phyloP scores from a whole-genome alignment of 2,797 vertebrate species.

The Oophaga sylvatica region DNA sequence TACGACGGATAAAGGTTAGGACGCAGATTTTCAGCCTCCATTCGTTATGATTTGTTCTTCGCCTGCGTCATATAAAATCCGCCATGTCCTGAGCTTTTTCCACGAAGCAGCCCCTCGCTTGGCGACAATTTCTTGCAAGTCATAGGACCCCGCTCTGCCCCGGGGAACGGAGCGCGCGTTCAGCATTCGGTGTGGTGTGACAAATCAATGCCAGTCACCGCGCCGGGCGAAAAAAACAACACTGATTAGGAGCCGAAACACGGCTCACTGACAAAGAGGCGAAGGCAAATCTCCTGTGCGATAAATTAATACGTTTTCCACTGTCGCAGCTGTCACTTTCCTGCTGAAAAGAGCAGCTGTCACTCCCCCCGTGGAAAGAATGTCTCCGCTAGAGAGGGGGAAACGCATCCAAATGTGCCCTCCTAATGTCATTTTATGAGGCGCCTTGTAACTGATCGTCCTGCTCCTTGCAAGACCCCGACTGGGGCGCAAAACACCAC shows the following conservation, averaged over 20 bases:
- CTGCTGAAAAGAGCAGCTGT: conserved; percentile 50
- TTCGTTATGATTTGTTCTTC: no score
- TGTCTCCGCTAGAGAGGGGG: not conserved
- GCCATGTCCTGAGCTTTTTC: not conserved
- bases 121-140: conserved; percentile 5
- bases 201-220: not conserved
- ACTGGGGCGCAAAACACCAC: not conserved
- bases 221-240: not conserved
- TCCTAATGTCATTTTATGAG: not conserved
- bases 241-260: conserved; percentile 17
- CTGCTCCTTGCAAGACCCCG: not conserved
- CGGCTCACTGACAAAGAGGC: conserved; percentile 14
- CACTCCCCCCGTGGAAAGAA: conserved; percentile 48
- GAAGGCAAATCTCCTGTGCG: conserved; percentile 29
- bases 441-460: not conserved
- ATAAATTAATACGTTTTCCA: conserved; percentile 44
- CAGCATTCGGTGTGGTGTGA: not conserved
- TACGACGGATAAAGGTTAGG: no score
- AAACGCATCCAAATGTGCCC: not conserved
- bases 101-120: not conserved
- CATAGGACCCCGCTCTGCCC: not conserved
- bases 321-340: conserved; percentile 28
- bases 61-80: not conserved
- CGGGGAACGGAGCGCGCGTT: not conserved
- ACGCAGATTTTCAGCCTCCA: no score